phyloP scores from a whole-genome alignment of 2,113 vertebrate species.

The Zosterops lateralis region DNA sequence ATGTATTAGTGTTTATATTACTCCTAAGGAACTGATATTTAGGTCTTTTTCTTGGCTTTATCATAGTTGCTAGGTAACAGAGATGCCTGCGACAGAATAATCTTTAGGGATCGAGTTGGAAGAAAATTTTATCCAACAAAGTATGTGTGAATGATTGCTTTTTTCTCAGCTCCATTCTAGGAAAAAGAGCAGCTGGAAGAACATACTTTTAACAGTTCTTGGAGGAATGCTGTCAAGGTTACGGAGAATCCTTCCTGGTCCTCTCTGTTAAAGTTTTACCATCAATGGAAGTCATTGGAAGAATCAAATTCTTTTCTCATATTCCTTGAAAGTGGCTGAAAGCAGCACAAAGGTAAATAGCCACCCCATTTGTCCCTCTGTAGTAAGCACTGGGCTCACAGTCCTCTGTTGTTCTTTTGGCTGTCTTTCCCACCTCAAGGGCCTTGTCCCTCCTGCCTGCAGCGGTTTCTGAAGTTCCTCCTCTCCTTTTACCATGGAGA shows the following conservation, averaged over 20 bases:
- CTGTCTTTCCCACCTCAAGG: not conserved
- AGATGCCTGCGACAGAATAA: constrained; percentile 20
- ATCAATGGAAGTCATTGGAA: not conserved
- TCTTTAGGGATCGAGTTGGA: constrained; percentile 8
- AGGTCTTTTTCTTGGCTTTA: not conserved
- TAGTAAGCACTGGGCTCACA: not conserved
- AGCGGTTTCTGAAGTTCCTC: not conserved
- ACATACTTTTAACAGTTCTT: not conserved
- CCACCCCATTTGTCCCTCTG: not conserved
- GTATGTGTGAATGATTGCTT: not conserved
- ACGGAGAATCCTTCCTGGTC: not conserved
- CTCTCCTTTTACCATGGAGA: not conserved
- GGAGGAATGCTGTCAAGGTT: not conserved
- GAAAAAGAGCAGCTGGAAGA: not conserved
- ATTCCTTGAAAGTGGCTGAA: not conserved
- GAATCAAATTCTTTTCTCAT: not conserved
- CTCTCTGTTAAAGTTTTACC: not conserved
- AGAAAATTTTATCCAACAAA: constrained; percentile 19
- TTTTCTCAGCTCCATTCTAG: not conserved
- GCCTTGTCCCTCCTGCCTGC: not conserved
- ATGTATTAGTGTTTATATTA: not conserved
- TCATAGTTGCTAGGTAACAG: constrained; percentile 49
- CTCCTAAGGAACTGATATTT: constrained; percentile 16
- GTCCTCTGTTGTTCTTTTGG: not conserved
- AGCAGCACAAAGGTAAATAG: constrained; percentile 19